Evolutionary conservation across 1,140 invertebrate species (phyloP), one percentile per base, ranked within the genome.

Genomic region (Conus ventricosus): DNA sequence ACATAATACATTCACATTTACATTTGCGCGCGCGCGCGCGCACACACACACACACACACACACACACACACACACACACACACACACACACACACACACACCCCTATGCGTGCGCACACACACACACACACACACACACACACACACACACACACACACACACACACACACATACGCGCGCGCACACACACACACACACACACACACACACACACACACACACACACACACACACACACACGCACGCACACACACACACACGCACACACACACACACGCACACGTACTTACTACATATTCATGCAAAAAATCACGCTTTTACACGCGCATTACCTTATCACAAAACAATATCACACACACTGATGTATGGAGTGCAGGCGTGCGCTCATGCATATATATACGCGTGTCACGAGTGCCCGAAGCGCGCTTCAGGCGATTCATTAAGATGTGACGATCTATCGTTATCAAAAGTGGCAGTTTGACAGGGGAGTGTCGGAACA

Each of bases 171-270:
- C 55, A 57, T 13, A 13, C 55, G 13, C 13, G 55, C 55, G 13
- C 55, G 13, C 55, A 57, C 13, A 57, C 55, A 57, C 13, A 57
- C 13, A 57, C 13, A 57, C 55, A 57, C 13, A 89, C 57, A 85
- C 57, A 63, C 83, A 83, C 82, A 87, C 85, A 89, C 88, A 87
- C 89, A 88, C 86, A 85, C 87, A 88, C 78, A 82, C 76, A 87
- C 63, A 87, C 80, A 75, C 76, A 89, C 78, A 81, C 20, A 87
- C 67, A 84, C 55, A 57, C 83, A 57, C 83, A 71, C 67, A 80
- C 75, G 60, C 51, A 85, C 57, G 54, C 76, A 89, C 54, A 81
- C 63, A 57, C 76, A 89, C 67, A 82, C 82, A 75, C 84, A 84
- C 60, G 63, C 80, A 27, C 75, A 53, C 86, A 76, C 80, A 87